Percentiles rank a stretch among this genome's conserved stretches.
phyloP scores from a whole-genome alignment of 2,113 vertebrate genomes.

The Oenanthe oenanthe region DNA sequence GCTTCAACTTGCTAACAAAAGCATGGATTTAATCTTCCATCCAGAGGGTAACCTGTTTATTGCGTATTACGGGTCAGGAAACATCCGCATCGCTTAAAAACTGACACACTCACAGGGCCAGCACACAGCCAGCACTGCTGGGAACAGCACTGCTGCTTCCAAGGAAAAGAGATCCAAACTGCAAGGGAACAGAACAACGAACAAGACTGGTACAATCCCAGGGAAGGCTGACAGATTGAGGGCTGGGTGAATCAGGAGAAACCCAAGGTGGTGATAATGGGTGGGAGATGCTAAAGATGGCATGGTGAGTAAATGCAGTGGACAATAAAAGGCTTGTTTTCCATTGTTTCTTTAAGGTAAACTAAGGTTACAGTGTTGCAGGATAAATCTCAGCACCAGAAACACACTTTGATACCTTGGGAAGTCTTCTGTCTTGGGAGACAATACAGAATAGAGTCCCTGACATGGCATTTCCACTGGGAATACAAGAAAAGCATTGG shows the following conservation, averaged over 20 bases:
- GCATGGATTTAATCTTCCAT: conserved; percentile 1
- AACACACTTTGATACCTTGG: not conserved
- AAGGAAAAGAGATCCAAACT: not conserved
- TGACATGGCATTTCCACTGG: not conserved
- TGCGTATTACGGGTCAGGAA: not conserved
- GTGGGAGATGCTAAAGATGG: not conserved
- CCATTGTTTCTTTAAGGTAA: not conserved
- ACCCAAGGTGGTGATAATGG: not conserved
- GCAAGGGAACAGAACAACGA: not conserved
- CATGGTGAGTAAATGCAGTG: not conserved
- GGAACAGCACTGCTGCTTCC: not conserved
- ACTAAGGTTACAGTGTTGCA: not conserved
- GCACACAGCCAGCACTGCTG: not conserved
- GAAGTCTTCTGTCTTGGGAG: not conserved
- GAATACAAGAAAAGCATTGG: not conserved
- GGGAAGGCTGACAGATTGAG: not conserved
- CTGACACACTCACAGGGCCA: not conserved
- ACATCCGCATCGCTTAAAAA: not conserved
- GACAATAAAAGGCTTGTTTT: not conserved
- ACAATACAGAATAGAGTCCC: not conserved
- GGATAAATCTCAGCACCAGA: not conserved
- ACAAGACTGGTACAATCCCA: not conserved
- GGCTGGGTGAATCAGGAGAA: not conserved
- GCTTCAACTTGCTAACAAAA: conserved; percentile 46
- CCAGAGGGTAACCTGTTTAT: conserved; percentile 4